A percentile compares a stretch with the other conserved stretches of the same genome.
Conservation (phyloP, 2,888 invertebrate genomes). For the Drosophila hamatofila region DNA sequence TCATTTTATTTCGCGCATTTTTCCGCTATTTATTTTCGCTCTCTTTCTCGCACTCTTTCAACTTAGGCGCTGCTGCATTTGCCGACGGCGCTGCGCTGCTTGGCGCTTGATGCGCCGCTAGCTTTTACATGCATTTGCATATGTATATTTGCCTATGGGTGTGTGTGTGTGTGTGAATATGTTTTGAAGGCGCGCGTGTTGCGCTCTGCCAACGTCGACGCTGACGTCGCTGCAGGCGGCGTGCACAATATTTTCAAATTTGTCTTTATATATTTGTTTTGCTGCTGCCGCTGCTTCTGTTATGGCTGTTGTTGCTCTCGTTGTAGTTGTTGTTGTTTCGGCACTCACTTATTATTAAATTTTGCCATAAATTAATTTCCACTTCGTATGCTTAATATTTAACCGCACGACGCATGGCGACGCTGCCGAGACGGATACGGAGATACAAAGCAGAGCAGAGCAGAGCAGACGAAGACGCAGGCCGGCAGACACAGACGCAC, state of each 20-base stretch:
- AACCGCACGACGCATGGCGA: conserved; percentile 47
- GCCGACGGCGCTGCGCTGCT: conserved; percentile 66
- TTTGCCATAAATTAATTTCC: conserved; percentile 69
- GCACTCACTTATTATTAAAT: conserved; percentile 70
- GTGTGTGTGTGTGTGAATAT: conserved; percentile 28
- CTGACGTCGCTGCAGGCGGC: conserved; percentile 35
- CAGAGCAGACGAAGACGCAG: conserved; percentile 16
- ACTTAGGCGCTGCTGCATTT: conserved; percentile 43
- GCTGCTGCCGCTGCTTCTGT: conserved; percentile 5
- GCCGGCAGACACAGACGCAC: conserved; percentile 32
- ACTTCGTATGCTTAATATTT: conserved; percentile 63
- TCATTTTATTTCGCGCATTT: conserved; percentile 44
- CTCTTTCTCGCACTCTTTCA: conserved; percentile 17
- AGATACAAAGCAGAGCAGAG: conserved; percentile 18
- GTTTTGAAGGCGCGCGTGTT: conserved; percentile 60
- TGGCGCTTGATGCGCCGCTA: conserved; percentile 35
- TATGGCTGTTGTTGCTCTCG: conserved; percentile 8
- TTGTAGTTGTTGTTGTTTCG: conserved; percentile 25
- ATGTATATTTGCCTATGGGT: conserved; percentile 10
- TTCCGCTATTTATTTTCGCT: conserved; percentile 27
- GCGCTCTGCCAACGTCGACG: conserved; percentile 53
- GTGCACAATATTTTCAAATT: conserved; percentile 51
- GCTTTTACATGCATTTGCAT: conserved; percentile 40
- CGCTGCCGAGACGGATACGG: conserved; percentile 44
- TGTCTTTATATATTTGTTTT: conserved; percentile 39